phyloP scores from a whole-genome alignment of 2,888 invertebrate species.

The Panzeria rudis region DNA sequence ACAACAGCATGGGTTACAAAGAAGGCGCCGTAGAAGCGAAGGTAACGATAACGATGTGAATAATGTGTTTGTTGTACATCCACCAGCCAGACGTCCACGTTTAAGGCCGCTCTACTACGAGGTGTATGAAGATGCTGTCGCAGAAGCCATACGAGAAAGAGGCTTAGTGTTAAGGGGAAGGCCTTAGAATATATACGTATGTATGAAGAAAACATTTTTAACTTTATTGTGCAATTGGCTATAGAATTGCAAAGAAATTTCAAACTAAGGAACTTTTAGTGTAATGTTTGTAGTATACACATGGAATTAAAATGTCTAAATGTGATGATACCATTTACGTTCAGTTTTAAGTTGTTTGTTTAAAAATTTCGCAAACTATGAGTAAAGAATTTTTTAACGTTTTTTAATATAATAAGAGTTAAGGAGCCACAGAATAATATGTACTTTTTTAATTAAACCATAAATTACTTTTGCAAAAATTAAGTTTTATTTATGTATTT shows the following conservation, averaged over 20 bases:
- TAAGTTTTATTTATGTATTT: no score
- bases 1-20: constrained; percentile 74
- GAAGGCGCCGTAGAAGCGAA: constrained; percentile 40
- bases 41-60: constrained; percentile 58
- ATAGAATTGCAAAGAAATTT: constrained; percentile 8
- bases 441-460: not conserved
- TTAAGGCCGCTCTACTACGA: constrained; percentile 51
- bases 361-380: not conserved
- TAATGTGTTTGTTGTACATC: constrained; percentile 53
- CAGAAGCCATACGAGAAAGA: constrained; percentile 69
- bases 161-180: constrained; percentile 70
- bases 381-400: not conserved
- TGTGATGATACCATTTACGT: constrained; percentile 21
- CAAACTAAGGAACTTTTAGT: not conserved
- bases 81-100: constrained; percentile 59
- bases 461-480: no score
- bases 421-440: not conserved
- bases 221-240: constrained; percentile 32
- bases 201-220: not conserved
- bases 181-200: constrained; percentile 40
- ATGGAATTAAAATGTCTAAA: constrained; percentile 28
- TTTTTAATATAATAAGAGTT: no score
- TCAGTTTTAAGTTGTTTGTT: constrained; percentile 1
- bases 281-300: constrained; percentile 17
- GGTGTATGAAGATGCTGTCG: constrained; percentile 73